A percentile compares a stretch with the other conserved stretches of the same genome.
Conservation (phyloP, 2,888 invertebrate genomes). For the Drosophila colorata region DNA sequence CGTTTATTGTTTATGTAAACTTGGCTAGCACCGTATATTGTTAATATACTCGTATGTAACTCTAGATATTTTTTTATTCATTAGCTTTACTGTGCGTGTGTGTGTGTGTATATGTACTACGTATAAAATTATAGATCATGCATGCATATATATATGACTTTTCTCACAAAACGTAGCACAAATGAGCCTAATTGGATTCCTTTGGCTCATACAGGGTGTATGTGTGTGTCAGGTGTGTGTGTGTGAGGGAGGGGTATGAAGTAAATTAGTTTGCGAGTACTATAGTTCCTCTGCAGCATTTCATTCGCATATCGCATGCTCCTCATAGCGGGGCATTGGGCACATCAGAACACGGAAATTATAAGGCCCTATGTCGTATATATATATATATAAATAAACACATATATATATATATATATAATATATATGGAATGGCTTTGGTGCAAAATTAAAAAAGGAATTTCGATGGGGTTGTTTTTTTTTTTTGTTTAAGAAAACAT, state of each 20-base stretch:
- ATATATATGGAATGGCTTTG: constrained; percentile 22
- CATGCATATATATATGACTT: constrained; percentile 13
- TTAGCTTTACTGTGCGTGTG: constrained; percentile 30
- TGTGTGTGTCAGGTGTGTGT: constrained; percentile 11
- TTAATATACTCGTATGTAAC: constrained; percentile 38
- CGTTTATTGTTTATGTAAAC: constrained; percentile 44
- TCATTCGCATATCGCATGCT: constrained; percentile 35
- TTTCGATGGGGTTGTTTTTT: constrained; percentile 74
- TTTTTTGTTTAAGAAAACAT: constrained; percentile 74
- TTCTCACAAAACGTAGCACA: not conserved
- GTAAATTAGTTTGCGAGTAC: constrained; percentile 69
- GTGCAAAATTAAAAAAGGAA: constrained; percentile 64
- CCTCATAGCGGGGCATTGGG: constrained; percentile 18
- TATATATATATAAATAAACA: constrained; percentile 2
- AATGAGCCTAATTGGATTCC: not conserved
- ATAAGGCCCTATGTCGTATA: constrained; percentile 32
- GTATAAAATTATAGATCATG: constrained; percentile 23
- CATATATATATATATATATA: constrained; percentile 3
- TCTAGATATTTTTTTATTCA: constrained; percentile 31
- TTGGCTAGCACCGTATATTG: constrained; percentile 73
- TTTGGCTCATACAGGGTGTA: constrained; percentile 4
- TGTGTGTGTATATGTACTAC: constrained; percentile 11
- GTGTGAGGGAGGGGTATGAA: constrained; percentile 2
- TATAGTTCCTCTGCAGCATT: constrained; percentile 68
- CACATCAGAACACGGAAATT: constrained; percentile 34